Base-by-base conservation (phyloP, 2,797 vertebrate species). In the Anguilla pacifica region DNA sequence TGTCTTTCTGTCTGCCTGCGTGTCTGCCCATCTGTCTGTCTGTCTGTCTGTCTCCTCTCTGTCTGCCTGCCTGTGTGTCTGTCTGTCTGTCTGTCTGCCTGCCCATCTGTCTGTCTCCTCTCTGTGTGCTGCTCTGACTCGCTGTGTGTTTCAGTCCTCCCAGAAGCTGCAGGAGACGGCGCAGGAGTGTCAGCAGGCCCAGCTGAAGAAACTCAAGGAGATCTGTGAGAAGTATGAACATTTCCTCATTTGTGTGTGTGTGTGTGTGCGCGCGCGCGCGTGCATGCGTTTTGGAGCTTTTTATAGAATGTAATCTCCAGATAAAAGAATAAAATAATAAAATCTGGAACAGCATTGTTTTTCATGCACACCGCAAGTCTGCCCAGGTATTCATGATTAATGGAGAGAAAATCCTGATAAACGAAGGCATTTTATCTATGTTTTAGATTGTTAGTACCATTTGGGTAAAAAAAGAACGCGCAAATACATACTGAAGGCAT, bases 171-270 rank as follows among this genome's bases (percentile, higher is more conserved):
- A 94, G 90, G 96, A 96, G 17, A 93, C 95, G 0, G 93, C 96
- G 1, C 59, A 89, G 3, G 96, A 97, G 0, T 95, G 95, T 43
- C 96, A 97, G 87, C 70, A 90, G 0, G 5, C 91, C 59, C 97
- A 98, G 92, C 57, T 96, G 85, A 98, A 97, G 93, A 97, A 95
- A 89, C 93, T 97, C 89, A 96, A 95, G 91, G 97, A 98, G 3
- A 92, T 84, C 0, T 97, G 96, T 7, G 97, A 97, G 31, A 97
- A 95, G 97, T 98, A 88, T 93, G 93, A 89, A 19, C 25, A 51
- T 15, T 61, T 22, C 13, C 53, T 25, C 22, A 2, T 79, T 61
- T 85, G 39, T 57, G 1, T 10, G 72, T 57, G 11, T 85, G 87
- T 87, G 59, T 87, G 55, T 10, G 35, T 86, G 51, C 7, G 19